A percentile compares a stretch with the other conserved stretches of the same genome.
Evolutionary conservation across 2,888 invertebrate species (phyloP).

Genomic region (Lithophane leautieri): DNA sequence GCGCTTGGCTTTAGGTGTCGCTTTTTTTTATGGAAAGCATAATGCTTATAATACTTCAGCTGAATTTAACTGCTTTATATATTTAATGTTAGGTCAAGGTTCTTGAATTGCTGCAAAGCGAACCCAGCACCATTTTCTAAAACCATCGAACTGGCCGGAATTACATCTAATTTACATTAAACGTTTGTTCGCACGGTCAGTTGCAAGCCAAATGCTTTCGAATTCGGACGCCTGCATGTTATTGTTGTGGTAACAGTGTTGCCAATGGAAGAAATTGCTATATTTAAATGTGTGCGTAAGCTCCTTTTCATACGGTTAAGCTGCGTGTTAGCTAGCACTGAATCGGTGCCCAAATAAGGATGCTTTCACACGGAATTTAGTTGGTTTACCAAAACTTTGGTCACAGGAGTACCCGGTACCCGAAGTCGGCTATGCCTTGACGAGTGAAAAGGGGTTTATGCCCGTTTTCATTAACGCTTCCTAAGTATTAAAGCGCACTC

Average conservation of each 20-base stretch:
- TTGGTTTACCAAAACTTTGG: background rate
- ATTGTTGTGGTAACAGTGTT: constrained; percentile 39
- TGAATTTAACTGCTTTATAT: no score
- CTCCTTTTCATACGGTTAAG: background rate
- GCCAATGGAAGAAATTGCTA: constrained; percentile 42
- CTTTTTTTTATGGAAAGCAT: no score
- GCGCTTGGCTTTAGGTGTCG: no score
- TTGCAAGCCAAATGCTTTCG: constrained; percentile 44
- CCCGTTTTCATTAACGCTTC: background rate
- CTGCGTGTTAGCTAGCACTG: no score
- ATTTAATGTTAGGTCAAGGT: no score
- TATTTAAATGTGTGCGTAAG: constrained; percentile 28
- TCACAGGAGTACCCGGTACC: background rate
- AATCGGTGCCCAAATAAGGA: background rate
- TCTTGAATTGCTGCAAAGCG: no score
- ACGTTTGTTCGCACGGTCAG: constrained; percentile 33
- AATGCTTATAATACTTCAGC: no score
- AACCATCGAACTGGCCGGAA: constrained; percentile 30
- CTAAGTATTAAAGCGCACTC: background rate
- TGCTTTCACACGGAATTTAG: background rate
- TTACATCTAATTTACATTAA: constrained; percentile 55
- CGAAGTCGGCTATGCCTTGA: background rate
- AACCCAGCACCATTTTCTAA: constrained; percentile 42
- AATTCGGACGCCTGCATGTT: constrained; percentile 43
- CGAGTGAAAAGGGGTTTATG: background rate